Evolutionary conservation across 2,113 vertebrate genomes (phyloP), one percentile per base, ranked within the genome.

Genomic region (Entelurus aequoreus): DNA sequence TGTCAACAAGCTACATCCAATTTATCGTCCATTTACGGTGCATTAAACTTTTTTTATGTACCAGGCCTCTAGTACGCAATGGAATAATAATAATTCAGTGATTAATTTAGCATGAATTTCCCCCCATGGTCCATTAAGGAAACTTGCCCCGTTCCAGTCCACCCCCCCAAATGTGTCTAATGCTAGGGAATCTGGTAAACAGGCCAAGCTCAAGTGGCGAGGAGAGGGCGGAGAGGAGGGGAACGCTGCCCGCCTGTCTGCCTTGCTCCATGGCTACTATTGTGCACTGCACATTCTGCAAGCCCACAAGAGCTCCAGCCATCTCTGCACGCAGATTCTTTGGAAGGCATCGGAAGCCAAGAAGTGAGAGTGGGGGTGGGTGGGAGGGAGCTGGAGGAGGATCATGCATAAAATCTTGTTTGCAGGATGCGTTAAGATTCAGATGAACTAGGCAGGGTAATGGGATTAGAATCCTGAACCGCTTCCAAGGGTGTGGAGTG

Each of bases 331-430:
- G 79, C 76, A 77, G 84, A 88, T 86, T 87, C 82, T 86, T 87
- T 85, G 60, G 82, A 82, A 82, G 74, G 78, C 73, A 77, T 80
- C 81, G 79, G 66, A 85, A 85, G 84, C 86, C 86, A 86, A 86
- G 79, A 80, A 82, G 79, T 79, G 83, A 86, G 76, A 59, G 74
- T 70, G 65, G 55, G 81, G 76, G 75, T 74, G 81, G 76, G 75
- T 74, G 51, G 40, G 55, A 48, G 86, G 78, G 79, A 67, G 83
- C 62, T 76, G 67, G 72, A 82, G 84, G 85, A 87, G 81, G 88
- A 92, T 87, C 90, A 90, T 82, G 85, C 88, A 92, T 88, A 92
- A 93, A 92, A 93, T 92, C 87, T 91, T 83, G 71, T 90, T 88
- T 88, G 84, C 78, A 89, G 88, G 89, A 83, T 88, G 85, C 84